Evolutionary conservation across 2,797 vertebrate genomes (phyloP), one percentile per base, ranked within the genome.

Genomic region (Smutsia temminckii): DNA sequence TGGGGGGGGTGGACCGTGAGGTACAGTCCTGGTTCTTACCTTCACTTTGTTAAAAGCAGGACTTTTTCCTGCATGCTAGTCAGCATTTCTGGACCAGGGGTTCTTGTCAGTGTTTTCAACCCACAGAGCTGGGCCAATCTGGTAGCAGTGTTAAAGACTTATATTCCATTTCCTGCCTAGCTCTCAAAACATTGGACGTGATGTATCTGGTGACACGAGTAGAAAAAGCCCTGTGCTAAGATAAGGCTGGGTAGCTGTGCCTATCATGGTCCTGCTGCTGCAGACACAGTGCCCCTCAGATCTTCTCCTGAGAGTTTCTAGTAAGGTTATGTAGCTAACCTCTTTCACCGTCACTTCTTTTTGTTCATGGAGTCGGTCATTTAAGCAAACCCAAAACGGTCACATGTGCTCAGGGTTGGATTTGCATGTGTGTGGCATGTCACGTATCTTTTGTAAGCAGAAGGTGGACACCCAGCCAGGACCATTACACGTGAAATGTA

Each of bases 401-500:
- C 53, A n/a, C 7, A 0, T 20, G 0, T 69, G 21, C 49, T 8
- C 53, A 9, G 5, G 4, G 3, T 7, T 12, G 12, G 16, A 7
- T 75, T 25, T 9, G 20, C 55, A 3, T 8, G 12, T 5, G 0
- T 0, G 7, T 42, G 1, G 29, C 7, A 1, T 5, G 18, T 68
- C 37, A 29, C 17, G 16, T 2, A 10, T 63, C 79, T 75, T 55
- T 92, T 63, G 3, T 61, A 1, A 40, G 18, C 2, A 2, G 0
- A 0, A 21, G 0, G 63, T 29, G 46, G 49, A 14, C 57, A 1
- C 59, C 84, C 17, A 64, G 0, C 63, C 2, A 34, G 66, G 20
- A 69, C 32, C 0, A 0, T 1, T 32, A 34, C 81, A 12, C 0
- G 0, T 9, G 72, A 23, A 83, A 3, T 11, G 16, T 10, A 8